Base-by-base conservation (phyloP, 2,113 vertebrate species). In the Eubucco bourcierii region DNA sequence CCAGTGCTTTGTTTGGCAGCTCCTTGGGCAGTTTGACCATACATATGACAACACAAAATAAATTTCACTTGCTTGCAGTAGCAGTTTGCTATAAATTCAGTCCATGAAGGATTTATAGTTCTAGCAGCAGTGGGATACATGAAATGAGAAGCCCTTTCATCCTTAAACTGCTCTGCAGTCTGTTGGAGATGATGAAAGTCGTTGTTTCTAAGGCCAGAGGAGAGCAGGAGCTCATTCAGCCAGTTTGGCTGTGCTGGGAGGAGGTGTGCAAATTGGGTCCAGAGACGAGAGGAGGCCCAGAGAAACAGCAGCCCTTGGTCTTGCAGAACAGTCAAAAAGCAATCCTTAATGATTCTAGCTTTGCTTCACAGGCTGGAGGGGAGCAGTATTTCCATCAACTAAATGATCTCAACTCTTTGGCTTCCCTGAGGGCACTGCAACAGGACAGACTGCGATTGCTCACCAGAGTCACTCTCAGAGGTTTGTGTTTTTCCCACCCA, bases 111-210 rank as follows among this genome's bases (percentile, higher is more conserved):
- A 94, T 91, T 95, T 89, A 88, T 56, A 87, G 89, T 81, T 90
- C 87, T 92, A 95, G 89, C 94, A 94, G 95, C 93, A 93, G 65
- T 61, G 79, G 73, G 47, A 67, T 95, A 89, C 61, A 80, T 64
- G 81, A 95, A 95, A 95, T 67, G 63, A 96, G 90, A 93, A 94
- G 91, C 87, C 89, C 89, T 96, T 96, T 91, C 79, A 93, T 94
- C 91, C 90, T 80, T 64, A 73, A 87, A 93, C 80, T 89, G 94
- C 88, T 77, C 88, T 80, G 90, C 92, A 83, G 82, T 61, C 37
- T 60, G 34, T 68, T 89, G 1, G 50, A 90, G 93, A 96, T 67
- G 88, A 85, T 85, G 89, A 66, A 84, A 92, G 87, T 83, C 81
- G 24, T 60, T 77, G 47, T 77, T 96, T 53, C 79, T 85, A 91